Evolutionary conservation across 2,113 vertebrate species (phyloP).

Genomic region (Mirza zaza): DNA sequence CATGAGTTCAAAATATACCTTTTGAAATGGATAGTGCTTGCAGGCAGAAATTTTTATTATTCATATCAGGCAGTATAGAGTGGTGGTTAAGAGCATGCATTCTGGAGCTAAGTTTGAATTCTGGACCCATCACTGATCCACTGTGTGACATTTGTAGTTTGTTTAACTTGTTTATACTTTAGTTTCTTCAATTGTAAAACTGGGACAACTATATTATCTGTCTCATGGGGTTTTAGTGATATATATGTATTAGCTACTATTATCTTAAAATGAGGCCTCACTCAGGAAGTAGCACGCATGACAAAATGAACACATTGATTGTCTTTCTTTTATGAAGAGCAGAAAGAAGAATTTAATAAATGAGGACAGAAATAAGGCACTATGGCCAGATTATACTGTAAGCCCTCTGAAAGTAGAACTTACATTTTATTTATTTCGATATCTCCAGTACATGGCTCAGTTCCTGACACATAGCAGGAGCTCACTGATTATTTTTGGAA

Average conservation of each 20-base stretch:
- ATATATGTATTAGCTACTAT: neutral
- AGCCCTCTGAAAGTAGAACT: neutral
- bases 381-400: neutral
- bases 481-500: neutral
- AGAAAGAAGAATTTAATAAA: neutral
- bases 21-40: neutral
- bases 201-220: neutral
- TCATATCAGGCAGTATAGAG: neutral
- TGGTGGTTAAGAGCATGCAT: neutral
- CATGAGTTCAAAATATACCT: neutral
- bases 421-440: conserved; percentile 36
- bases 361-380: neutral
- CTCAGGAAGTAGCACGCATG: neutral
- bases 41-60: neutral
- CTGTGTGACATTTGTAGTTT: neutral
- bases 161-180: neutral
- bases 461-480: neutral
- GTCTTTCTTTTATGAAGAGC: neutral
- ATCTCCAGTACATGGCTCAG: neutral
- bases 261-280: neutral
- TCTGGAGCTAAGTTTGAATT: neutral
- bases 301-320: neutral
- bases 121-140: neutral
- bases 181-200: neutral
- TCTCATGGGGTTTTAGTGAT: neutral